These are phyloP conservation scores for Ditula angustiorana DNA, from an alignment of 2,888 invertebrate species.

Conservation along the genomic window DNA sequence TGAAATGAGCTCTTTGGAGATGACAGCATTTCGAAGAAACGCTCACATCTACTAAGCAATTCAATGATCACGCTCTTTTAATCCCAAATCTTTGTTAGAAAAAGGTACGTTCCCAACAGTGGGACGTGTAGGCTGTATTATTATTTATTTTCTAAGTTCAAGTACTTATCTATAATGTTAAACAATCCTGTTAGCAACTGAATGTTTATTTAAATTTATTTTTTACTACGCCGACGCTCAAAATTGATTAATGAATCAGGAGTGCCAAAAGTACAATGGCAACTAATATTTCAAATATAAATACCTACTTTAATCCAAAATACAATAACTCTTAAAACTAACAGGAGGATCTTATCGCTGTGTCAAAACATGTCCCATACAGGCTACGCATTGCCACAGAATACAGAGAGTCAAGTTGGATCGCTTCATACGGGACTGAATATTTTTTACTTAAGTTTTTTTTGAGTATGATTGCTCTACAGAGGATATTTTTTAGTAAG, in stretches of 20 bases:
- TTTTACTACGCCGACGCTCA: constrained; percentile 14
- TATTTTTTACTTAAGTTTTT: not conserved
- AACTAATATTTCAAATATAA: constrained; percentile 41
- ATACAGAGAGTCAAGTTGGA: constrained; percentile 3
- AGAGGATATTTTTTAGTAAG: not conserved
- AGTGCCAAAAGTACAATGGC: constrained; percentile 44
- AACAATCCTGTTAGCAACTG: not conserved
- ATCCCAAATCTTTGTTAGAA: too few species aligned
- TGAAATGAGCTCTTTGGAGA: too few species aligned
- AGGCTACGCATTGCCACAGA: constrained; percentile 47
- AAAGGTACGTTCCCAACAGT: too few species aligned
- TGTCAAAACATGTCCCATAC: constrained; percentile 70
- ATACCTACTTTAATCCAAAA: constrained; percentile 46
- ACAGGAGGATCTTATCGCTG: constrained; percentile 67
- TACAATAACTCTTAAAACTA: constrained; percentile 60
- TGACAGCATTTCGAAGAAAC: too few species aligned
- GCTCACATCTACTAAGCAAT: too few species aligned
- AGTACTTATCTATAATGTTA: not conserved
- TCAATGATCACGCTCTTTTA: too few species aligned
- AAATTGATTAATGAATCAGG: constrained; percentile 31
- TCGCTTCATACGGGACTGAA: not conserved
- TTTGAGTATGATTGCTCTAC: not conserved
- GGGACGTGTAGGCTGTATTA: too few species aligned
- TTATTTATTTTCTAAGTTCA: too few species aligned
- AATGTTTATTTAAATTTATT: not conserved